A percentile compares a stretch with the other conserved stretches of the same genome.
Evolutionary conservation across 92 coral and sea anemone species (phyloP).

Genomic region (Porites divaricata): DNA sequence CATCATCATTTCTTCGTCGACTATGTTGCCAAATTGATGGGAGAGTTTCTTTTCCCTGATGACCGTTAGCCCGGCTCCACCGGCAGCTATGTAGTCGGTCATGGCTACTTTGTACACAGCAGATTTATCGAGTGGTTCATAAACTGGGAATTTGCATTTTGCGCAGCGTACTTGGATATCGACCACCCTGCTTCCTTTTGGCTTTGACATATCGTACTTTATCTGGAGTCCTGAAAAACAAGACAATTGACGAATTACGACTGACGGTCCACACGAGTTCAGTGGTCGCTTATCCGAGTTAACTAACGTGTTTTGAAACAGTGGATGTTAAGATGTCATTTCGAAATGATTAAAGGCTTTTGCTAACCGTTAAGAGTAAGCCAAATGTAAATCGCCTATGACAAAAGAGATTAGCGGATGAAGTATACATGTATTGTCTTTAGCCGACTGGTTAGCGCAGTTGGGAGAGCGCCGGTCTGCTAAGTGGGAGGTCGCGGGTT

Average conservation of each 20-base stretch:
- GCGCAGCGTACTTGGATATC: constrained; percentile 66
- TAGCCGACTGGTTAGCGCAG: too few species aligned
- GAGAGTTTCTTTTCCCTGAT: constrained; percentile 65
- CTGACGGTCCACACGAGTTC: too few species aligned
- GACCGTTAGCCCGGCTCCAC: constrained; percentile 64
- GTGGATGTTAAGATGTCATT: too few species aligned
- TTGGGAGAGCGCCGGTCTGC: too few species aligned
- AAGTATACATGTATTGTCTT: too few species aligned
- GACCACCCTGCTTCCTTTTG: constrained; percentile 66
- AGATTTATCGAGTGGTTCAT: constrained; percentile 66
- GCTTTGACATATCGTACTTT: constrained; percentile 59
- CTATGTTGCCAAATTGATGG: constrained; percentile 46
- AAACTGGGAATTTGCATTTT: constrained; percentile 63
- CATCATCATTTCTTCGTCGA: constrained; percentile 48
- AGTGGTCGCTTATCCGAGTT: too few species aligned
- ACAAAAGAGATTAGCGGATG: too few species aligned
- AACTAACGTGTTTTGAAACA: too few species aligned
- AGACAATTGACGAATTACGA: not conserved
- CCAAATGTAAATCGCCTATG: too few species aligned
- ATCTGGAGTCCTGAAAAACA: constrained; percentile 70
- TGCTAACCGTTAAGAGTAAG: too few species aligned
- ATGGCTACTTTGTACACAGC: constrained; percentile 75
- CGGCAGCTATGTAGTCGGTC: constrained; percentile 69
- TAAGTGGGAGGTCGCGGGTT: too few species aligned
- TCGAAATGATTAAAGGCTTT: too few species aligned